Base-by-base conservation (phyloP, 92 coral and sea anemone species). In the Phymanthus crucifer region DNA sequence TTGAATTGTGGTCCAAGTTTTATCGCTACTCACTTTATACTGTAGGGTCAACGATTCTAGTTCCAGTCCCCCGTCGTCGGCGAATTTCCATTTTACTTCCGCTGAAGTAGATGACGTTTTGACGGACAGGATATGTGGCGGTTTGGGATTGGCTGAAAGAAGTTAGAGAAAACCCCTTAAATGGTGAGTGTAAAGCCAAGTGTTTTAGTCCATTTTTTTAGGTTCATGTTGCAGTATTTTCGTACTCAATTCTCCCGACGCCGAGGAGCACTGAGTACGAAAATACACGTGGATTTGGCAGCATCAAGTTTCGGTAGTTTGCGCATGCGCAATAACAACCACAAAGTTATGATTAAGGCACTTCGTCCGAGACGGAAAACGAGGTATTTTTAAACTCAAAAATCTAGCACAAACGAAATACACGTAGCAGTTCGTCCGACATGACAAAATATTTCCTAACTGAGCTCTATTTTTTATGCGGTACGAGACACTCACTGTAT, bases 401-500 rank as follows among this genome's bases (percentile, higher is more conserved):
- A 38, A 38, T 8, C 43, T 38, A 38, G 43, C 43, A 38, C 8
- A 38, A 38, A 8, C 43, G 8, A 38, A 38, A 38, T 3, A 3
- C 3, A 38, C 3, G 8, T 38, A 38, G 43, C 3, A 38, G 43
- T 38, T 38, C 43, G 43, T 38, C 43, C 43, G 43, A 38, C 43
- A 38, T 38, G 43, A 38, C 8, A 38, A 48, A 43, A 32, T 13
- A 13, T 23, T 37, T 32, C 72, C 33, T 23, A 21, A 40, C n/a
- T n/a, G n/a, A n/a, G n/a, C n/a, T n/a, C n/a, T n/a, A n/a, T n/a
- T n/a, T n/a, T n/a, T n/a, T n/a, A n/a, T n/a, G n/a, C n/a, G n/a
- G n/a, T n/a, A n/a, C n/a, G n/a, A n/a, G n/a, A n/a, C 10, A 88
- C 99, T 89, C 78, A 95, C 99, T 88, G 77, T 88, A 82, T 64